Evolutionary conservation across 2,888 invertebrate species (phyloP).

Genomic region (Agrilus biguttatus): DNA sequence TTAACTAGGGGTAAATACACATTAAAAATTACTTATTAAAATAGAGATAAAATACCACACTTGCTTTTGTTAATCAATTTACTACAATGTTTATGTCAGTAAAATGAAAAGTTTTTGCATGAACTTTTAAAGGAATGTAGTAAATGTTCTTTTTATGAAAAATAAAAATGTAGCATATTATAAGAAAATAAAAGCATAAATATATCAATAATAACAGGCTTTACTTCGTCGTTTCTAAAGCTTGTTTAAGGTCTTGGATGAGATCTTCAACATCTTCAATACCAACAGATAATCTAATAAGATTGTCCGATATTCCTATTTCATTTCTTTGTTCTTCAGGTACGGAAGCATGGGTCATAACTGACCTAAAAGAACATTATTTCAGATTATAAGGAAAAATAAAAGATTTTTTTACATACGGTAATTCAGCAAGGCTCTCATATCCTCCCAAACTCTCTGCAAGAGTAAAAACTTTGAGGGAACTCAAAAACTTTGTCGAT

Average conservation of each 20-base stretch:
- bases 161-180: no score
- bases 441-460: conserved; percentile 94
- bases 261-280: conserved; percentile 79
- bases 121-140: no score
- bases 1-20: no score
- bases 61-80: no score
- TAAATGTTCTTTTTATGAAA: no score
- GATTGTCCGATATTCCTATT: conserved; percentile 69
- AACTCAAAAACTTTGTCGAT: conserved; percentile 56
- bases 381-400: no score
- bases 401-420: conserved; percentile 44
- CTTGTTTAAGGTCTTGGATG: conserved; percentile 68
- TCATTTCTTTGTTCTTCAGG: conserved; percentile 54
- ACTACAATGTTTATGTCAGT: no score
- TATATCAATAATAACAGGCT: no score
- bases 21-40: no score
- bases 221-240: conserved; percentile 37
- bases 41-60: no score
- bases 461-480: conserved; percentile 66
- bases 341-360: conserved; percentile 94
- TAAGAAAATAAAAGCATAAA: no score
- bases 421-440: conserved; percentile 88
- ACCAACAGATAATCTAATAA: conserved; percentile 82
- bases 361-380: conserved; percentile 40
- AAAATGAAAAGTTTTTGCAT: no score